Conservation (phyloP, 2,888 invertebrate species). For the Hymenopus coronatus region DNA sequence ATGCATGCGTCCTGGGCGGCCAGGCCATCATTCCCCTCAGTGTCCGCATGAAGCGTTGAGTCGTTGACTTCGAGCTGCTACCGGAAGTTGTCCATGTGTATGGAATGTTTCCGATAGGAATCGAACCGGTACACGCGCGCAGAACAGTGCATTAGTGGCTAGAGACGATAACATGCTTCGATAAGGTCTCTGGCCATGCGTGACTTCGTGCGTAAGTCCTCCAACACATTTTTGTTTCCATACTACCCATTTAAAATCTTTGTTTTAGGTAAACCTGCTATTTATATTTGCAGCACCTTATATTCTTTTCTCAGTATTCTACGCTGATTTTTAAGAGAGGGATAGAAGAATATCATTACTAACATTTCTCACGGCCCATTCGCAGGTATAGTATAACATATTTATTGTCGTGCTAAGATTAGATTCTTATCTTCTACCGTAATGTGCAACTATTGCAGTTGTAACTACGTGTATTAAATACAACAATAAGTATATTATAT, state of each 20-base stretch:
- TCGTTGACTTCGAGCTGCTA: background rate
- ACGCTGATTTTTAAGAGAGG: too few relatives aligned
- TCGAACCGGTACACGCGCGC: background rate
- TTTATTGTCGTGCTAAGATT: too few relatives aligned
- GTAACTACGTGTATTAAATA: too few relatives aligned
- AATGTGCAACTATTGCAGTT: too few relatives aligned
- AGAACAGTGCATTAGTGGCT: background rate
- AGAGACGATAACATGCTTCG: background rate
- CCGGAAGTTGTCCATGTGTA: background rate
- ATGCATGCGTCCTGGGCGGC: background rate
- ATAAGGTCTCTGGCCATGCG: background rate
- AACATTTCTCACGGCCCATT: too few relatives aligned
- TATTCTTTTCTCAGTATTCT: too few relatives aligned
- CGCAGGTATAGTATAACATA: too few relatives aligned
- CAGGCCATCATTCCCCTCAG: background rate
- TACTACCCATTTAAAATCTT: background rate
- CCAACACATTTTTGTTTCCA: background rate
- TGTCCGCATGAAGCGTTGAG: background rate
- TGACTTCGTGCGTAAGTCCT: background rate
- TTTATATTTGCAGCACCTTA: too few relatives aligned
- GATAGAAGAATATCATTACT: too few relatives aligned
- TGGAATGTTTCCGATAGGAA: background rate
- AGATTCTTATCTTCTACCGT: too few relatives aligned
- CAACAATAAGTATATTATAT: too few relatives aligned
- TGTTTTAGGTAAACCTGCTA: too few relatives aligned